These are phyloP conservation scores for Hippocampus mohnikei DNA, from an alignment of 2,113 vertebrate species.

Conservation along the genomic window DNA sequence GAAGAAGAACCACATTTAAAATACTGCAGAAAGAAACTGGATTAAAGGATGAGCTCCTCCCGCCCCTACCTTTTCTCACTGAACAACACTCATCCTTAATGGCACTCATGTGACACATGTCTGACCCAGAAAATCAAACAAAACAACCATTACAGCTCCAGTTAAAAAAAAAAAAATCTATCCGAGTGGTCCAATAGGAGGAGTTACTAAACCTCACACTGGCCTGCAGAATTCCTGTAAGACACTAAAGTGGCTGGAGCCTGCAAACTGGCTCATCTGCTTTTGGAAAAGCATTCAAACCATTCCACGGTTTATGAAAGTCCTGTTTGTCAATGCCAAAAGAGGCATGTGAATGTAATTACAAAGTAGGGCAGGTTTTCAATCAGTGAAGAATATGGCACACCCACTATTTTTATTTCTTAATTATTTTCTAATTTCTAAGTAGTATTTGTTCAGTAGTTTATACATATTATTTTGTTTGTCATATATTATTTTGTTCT, in stretches of 20 bases:
- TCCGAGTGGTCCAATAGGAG: neutral
- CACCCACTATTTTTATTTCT: neutral
- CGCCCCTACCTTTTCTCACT: neutral
- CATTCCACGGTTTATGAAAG: conserved; percentile 14
- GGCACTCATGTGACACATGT: conserved; percentile 43
- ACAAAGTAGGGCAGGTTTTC: neutral
- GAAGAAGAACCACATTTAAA: conserved; percentile 21
- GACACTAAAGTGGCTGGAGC: conserved; percentile 4
- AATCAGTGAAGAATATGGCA: neutral
- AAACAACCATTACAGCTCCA: conserved; percentile 16
- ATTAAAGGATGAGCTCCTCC: conserved; percentile 13
- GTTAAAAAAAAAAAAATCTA: conserved; percentile 7
- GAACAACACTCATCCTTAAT: conserved; percentile 27
- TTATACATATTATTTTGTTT: too few relatives aligned
- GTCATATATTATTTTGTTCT: too few relatives aligned
- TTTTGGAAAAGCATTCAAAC: conserved; percentile 12
- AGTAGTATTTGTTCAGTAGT: neutral
- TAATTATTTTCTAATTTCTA: neutral
- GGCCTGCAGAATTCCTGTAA: conserved; percentile 55
- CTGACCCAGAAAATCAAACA: conserved; percentile 18
- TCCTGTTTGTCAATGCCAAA: neutral
- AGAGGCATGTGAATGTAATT: neutral
- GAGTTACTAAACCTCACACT: conserved; percentile 34
- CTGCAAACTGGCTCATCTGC: conserved; percentile 1
- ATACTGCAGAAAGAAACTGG: conserved; percentile 16